Evolutionary conservation across 1,140 invertebrate genomes (phyloP), one percentile per base, ranked within the genome.

Genomic region (Solenopsis invicta): DNA sequence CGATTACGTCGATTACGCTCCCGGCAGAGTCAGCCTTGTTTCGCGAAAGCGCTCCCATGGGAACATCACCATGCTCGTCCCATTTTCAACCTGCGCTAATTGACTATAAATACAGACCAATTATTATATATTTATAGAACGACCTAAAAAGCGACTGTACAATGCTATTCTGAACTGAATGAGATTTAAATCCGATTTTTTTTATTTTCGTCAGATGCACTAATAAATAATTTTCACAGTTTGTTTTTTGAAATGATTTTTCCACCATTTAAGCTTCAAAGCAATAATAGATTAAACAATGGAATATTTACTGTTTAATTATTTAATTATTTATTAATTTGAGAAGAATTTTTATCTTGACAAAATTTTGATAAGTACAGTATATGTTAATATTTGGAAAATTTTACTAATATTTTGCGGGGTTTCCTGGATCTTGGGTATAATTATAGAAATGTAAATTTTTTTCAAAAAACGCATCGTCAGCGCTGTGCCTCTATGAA

Each of bases 1-100:
- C 80, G 80, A 84, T 84, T 75, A 74, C 2, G 41, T 84, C 80
- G 80, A 84, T 84, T 75, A 74, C 2, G 41, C 13, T 75, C 69
- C 16, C 80, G 8, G 21, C 41, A 61, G 69, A 62, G 29, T 4
- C 67, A 41, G 37, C 41, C 54, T 37, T 50, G 77, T 41, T 12
- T 52, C 48, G 29, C 34, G 16, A 67, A 80, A 80, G 54, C 24
- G 18, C 41, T 74, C 41, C 24, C 41, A 8, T 8, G 67, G 67
- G 52, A 56, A 59, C 29, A 21, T 74, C 24, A 50, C 1, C 8
- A 8, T 50, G 12, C 21, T 59, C 24, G 80, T 48, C 18, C 21
- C 24, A 61, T 48, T 82, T 74, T 48, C 37, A 61, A 61, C 54
- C 52, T 21, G n/a, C 16, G 21, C 10, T 82, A 82, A 59, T 71